Evolutionary conservation across 2,797 vertebrate genomes (phyloP).

Genomic region (Borostomias antarcticus): DNA sequence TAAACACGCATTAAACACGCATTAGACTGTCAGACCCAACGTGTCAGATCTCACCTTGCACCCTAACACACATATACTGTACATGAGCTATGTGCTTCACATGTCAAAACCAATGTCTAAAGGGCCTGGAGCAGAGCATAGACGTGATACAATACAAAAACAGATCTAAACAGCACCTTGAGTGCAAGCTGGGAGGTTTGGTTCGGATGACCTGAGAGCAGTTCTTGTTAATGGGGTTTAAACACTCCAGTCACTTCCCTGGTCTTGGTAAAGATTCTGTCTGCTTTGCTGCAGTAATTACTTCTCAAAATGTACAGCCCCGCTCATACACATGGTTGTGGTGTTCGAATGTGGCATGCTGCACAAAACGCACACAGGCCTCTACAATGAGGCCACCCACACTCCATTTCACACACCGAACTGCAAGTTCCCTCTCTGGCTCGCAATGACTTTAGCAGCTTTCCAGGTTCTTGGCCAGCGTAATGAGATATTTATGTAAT

Average conservation of each 20-base stretch:
- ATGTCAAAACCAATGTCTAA: too few species aligned
- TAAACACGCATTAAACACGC: not conserved
- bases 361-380: slow-evolving; percentile 31
- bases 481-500: not conserved
- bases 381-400: slow-evolving; percentile 40
- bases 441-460: not conserved
- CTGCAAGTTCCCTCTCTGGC: slow-evolving; percentile 10
- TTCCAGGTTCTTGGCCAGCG: not conserved
- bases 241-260: slow-evolving; percentile 14
- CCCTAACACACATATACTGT: not conserved
- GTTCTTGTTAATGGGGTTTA: slow-evolving; percentile 27
- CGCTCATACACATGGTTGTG: slow-evolving; percentile 44
- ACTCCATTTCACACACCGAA: not conserved
- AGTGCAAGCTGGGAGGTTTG: not conserved
- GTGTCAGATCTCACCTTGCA: not conserved
- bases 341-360: slow-evolving; percentile 40
- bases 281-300: slow-evolving; percentile 35
- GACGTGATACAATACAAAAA: not conserved
- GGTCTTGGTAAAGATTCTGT: slow-evolving; percentile 21
- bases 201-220: slow-evolving; percentile 1
- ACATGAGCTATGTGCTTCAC: not conserved
- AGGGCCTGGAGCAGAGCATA: too few species aligned
- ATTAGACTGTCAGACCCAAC: not conserved
- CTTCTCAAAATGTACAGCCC: slow-evolving; percentile 35
- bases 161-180: not conserved